Evolutionary conservation across 2,888 invertebrate species (phyloP), one percentile per base, ranked within the genome.

Genomic region (Cosmopolites sordidus): DNA sequence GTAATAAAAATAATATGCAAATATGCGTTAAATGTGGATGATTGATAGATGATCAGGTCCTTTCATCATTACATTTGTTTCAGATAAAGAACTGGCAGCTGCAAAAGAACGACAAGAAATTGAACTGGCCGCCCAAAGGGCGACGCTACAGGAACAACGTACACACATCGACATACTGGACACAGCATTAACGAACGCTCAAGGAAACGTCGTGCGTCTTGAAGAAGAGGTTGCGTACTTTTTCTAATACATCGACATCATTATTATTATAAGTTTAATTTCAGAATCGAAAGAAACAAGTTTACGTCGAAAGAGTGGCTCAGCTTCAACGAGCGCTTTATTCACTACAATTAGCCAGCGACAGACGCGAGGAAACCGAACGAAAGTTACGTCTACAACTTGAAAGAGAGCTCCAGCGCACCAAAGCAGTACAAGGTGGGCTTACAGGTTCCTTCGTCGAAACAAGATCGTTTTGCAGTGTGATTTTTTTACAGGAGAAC

Each of bases 161-260:
- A 92, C 89, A 17, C 93, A 94, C 73, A 93, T 94, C 69, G 92
- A 92, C 66, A 92, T 95, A 64, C 79, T 95, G 47, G 93, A 95
- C 71, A 91, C 88, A 16, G 94, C 94, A 49, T 79, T 95, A 58
- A 89, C 89, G 49, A 93, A 92, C 75, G 92, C 93, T 4, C 94
- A 94, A 75, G 83, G 87, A 53, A 92, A 92, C 73, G 89, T 93
- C 40, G 86, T 91, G 45, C 80, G 89, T 16, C 78, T 93, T 1
- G 93, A 94, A 74, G 92, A 92, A 70, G 92, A 93, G 80, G 90
- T 91, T 73, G 60, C n/a, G 18, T 33, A 33, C 29, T 22, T 22
- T 22, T 9, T 22, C 5, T 22, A 43, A 27, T 18, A 15, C 2
- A 43, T 9, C 2, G 14, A 17, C 12, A 43, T 27, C 4, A 15